Conservation (phyloP, 2,113 vertebrate species). For the Tetrao urogallus region DNA sequence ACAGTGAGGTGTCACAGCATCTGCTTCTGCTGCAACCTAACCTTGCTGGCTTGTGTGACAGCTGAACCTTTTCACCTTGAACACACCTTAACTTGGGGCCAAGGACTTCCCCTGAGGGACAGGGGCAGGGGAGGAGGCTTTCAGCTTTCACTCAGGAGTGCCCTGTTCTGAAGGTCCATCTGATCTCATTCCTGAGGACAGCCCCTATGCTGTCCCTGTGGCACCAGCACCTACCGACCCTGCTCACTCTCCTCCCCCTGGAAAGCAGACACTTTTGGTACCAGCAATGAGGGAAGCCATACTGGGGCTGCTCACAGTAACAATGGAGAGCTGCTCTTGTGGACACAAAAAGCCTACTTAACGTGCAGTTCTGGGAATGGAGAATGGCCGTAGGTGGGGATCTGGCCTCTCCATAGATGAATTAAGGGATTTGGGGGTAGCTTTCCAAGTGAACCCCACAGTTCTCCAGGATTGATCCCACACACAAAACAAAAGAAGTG, state of each 20-base stretch:
- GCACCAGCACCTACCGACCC: not conserved
- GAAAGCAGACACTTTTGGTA: not conserved
- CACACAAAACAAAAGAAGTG: not conserved
- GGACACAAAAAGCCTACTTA: not conserved
- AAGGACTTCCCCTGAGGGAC: not conserved
- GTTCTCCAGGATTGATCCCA: not conserved
- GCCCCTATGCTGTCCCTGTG: not conserved
- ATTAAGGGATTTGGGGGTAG: not conserved
- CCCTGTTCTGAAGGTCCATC: not conserved
- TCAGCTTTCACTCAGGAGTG: not conserved
- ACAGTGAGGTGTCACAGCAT: not conserved
- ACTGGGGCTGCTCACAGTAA: not conserved
- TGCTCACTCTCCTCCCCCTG: not conserved
- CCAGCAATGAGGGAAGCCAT: not conserved
- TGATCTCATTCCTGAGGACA: not conserved
- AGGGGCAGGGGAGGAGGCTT: not conserved
- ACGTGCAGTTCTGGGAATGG: not conserved
- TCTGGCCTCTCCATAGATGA: not conserved
- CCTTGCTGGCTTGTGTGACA: not conserved
- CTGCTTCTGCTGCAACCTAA: not conserved
- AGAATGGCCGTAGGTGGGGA: not conserved
- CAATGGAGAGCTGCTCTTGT: not conserved
- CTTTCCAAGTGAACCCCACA: not conserved
- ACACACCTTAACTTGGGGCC: not conserved
- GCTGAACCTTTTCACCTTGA: not conserved